Evolutionary conservation across 2,888 invertebrate species (phyloP), one percentile per base, ranked within the genome.

Genomic region (Chrysolina americana): DNA sequence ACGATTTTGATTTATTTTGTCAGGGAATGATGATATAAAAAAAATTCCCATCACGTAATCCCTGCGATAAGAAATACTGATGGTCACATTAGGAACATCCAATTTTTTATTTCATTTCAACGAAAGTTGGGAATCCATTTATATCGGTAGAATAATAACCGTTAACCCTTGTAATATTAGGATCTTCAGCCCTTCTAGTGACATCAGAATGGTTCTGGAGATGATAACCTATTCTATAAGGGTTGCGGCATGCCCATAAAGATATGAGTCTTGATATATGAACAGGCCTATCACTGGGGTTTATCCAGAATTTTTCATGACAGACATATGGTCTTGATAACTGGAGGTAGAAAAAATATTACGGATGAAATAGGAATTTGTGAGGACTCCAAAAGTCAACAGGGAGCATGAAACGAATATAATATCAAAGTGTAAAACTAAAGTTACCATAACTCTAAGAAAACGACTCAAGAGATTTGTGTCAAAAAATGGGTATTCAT

Each of bases 81-180:
- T 53, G 53, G 53, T 53, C 23, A 21, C 21, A 53, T 59, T 28
- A 59, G 59, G 17, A 59, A n/a, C 59, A 59, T 15, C 59, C 59
- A 28, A 36, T 59, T 59, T 28, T 59, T 59, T 59, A 13, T 28
- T 59, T 59, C 17, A 59, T 23, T 53, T 21, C 53, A 17, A 36
- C 59, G 59, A 23, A 36, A 59, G 28, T 28, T 59, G 23, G 28
- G 59, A 59, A 36, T 23, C 59, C 36, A 59, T 59, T 59, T 56
- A 36, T 59, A 59, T 59, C 59, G 59, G n/a, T 6, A 59, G 28
- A 21, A 59, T 59, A 17, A 59, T 56, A 59, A 59, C 59, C 59
- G 56, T 56, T 21, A 56, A 56, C 56, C 21, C 59, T 59, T 59
- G 59, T n/a, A 28, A 59, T 59, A 59, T 59, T 36, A 23, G 59